Evolutionary conservation across 2,797 vertebrate genomes (phyloP).

Genomic region (Oryzias sinensis): DNA sequence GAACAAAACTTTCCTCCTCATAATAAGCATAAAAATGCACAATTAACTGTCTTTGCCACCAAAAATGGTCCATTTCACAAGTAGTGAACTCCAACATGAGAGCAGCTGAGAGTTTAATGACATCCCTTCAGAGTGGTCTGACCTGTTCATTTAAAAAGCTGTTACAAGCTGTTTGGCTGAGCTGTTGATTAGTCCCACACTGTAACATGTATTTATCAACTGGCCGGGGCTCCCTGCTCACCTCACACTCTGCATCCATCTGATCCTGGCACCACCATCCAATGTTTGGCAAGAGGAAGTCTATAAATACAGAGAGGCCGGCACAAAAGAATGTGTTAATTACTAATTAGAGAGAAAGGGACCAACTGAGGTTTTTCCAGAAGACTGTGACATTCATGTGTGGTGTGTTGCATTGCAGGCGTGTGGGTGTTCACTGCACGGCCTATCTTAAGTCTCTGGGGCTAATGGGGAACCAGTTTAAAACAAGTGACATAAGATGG

Average conservation of each 20-base stretch:
- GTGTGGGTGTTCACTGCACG: conserved; percentile 18
- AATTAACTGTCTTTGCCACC: not conserved
- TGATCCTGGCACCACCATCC: conserved; percentile 80
- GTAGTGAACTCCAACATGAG: conserved; percentile 5
- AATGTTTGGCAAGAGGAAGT: conserved; percentile 78
- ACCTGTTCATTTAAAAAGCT: conserved; percentile 46
- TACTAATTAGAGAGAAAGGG: conserved; percentile 76
- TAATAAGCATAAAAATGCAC: not conserved
- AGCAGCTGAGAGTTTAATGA: conserved; percentile 29
- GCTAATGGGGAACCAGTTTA: conserved; percentile 40
- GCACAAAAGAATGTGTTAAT: conserved; percentile 79
- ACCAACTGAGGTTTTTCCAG: conserved; percentile 31
- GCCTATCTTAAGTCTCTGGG: conserved; percentile 41
- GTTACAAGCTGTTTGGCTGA: conserved; percentile 48
- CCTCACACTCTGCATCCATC: conserved; percentile 72
- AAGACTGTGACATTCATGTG: conserved; percentile 40
- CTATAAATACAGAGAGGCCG: conserved; percentile 77
- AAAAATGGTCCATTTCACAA: not conserved
- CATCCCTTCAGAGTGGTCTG: conserved; percentile 31
- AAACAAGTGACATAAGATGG: conserved; percentile 51
- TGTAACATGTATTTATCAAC: conserved; percentile 46
- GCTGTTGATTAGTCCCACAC: conserved; percentile 49
- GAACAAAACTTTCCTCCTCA: conserved; percentile 8
- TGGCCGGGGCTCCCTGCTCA: conserved; percentile 35
- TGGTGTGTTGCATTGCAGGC: conserved; percentile 12